Evolutionary conservation across 1,140 invertebrate genomes (phyloP), one percentile per base, ranked within the genome.

Genomic region (Branchinecta lindahli): DNA sequence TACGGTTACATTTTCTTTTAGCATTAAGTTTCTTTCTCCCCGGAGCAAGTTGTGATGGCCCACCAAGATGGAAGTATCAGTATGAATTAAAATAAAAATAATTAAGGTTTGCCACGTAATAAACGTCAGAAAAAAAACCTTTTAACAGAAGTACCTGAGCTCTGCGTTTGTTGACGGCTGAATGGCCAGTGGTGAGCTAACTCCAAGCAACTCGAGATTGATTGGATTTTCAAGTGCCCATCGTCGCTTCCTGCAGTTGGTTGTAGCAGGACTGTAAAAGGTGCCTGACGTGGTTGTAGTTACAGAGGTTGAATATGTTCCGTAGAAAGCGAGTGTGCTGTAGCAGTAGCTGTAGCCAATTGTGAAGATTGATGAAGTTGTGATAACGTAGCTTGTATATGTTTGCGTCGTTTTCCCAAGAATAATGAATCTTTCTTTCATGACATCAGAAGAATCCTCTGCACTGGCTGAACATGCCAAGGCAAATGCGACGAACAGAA

Each of bases 201-300:
- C 33, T 33, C 33, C 33, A 33, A 33, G 52, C 12, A 61, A 15
- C 12, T 61, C 18, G 12, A 61, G 18, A 15, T 61, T 61, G 18
- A 61, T 61, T 61, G 52, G 52, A 61, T 20, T 61, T 61, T 61
- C 52, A 12, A 61, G 12, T 20, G 52, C 52, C 52, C 52, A 61
- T 61, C 52, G 12, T 61, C 52, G 12, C 18, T 20, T 61, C 18
- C 52, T 61, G 52, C 52, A 61, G 12, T 12, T 12, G 12, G 52
- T 61, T 15, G 52, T 61, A 15, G 52, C 52, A 61, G 52, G 12
- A 4, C 12, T 15, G 52, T 61, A 15, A 61, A 61, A 15, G 18
- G 52, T 61, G 52, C 52, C 52, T 1, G 18, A 12, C 4, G 52
- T 61, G 6, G 52, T 61, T 15, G 12, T 61, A 15, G 52, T 20